Percentiles rank a stretch among this genome's conserved stretches.
Conservation (phyloP, 2,113 vertebrate genomes). For the Gadus chalcogrammus region DNA sequence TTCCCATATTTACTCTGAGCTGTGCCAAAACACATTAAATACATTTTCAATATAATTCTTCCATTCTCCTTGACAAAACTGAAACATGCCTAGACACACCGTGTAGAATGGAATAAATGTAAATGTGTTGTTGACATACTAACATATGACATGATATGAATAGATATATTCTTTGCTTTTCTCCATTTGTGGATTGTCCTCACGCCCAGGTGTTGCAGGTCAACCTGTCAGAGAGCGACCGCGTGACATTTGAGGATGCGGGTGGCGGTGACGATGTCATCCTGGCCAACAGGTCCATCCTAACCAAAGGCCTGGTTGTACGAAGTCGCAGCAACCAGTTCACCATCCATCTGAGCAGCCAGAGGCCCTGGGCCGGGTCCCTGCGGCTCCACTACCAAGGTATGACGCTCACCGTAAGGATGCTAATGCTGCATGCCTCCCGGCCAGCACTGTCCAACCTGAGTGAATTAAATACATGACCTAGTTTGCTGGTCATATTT, state of each 20-base stretch:
- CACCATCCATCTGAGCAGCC: constrained; percentile 81
- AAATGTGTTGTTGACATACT: too few species aligned
- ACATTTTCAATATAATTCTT: too few species aligned
- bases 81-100: too few species aligned
- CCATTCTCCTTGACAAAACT: too few species aligned
- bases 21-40: too few species aligned
- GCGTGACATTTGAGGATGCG: constrained; percentile 78
- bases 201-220: constrained; percentile 85
- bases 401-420: constrained; percentile 42
- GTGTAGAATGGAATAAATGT: too few species aligned
- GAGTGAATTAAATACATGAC: too few species aligned
- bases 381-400: constrained; percentile 88
- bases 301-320: constrained; percentile 87
- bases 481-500: too few species aligned
- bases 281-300: constrained; percentile 91
- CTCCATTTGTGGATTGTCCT: not conserved
- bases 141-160: not conserved
- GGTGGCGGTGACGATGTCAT: constrained; percentile 77
- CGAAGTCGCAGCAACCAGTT: constrained; percentile 90
- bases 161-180: too few species aligned
- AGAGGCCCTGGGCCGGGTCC: constrained; percentile 69
- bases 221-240: constrained; percentile 85
- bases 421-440: not conserved
- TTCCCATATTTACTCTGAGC: too few species aligned
- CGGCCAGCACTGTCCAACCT: too few species aligned